Conservation (phyloP, 2,113 vertebrate species). For the Hemibagrus wyckioides region DNA sequence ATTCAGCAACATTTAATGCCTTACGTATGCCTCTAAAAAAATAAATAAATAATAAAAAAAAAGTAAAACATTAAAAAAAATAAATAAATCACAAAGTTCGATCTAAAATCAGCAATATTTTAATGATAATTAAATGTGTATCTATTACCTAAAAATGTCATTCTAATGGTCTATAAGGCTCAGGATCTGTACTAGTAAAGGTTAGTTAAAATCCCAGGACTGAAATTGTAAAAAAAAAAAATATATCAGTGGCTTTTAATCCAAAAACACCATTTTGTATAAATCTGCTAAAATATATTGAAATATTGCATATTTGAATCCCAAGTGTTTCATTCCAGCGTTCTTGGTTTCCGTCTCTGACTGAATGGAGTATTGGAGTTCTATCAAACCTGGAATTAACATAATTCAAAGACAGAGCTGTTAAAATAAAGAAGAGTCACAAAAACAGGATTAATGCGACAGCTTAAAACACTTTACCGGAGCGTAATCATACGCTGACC, state of each 20-base stretch:
- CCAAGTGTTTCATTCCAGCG: conserved; percentile 38
- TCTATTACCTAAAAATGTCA: not conserved
- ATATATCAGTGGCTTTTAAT: not conserved
- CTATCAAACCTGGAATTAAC: conserved; percentile 52
- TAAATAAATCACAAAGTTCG: too few relatives aligned
- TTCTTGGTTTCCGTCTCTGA: conserved; percentile 43
- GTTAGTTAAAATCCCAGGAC: not conserved
- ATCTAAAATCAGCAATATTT: not conserved
- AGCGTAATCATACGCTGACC: conserved; percentile 52
- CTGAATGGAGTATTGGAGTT: conserved; percentile 65
- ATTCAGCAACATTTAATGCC: not conserved
- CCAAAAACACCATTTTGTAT: not conserved
- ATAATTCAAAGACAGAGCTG: conserved; percentile 68
- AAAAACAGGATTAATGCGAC: conserved; percentile 49
- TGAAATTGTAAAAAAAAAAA: not conserved
- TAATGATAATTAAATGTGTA: not conserved
- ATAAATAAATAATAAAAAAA: too few relatives aligned
- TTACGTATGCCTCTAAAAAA: not conserved
- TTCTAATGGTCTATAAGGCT: not conserved
- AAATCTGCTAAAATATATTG: not conserved
- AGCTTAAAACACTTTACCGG: conserved; percentile 48
- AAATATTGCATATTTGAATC: not conserved
- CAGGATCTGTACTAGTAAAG: not conserved
- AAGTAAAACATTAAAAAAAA: not conserved
- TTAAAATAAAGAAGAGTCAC: conserved; percentile 76